A percentile compares a stretch with the other conserved stretches of the same genome.
Conservation (phyloP, 2,797 vertebrate genomes). For the Eremophila alpestris region DNA sequence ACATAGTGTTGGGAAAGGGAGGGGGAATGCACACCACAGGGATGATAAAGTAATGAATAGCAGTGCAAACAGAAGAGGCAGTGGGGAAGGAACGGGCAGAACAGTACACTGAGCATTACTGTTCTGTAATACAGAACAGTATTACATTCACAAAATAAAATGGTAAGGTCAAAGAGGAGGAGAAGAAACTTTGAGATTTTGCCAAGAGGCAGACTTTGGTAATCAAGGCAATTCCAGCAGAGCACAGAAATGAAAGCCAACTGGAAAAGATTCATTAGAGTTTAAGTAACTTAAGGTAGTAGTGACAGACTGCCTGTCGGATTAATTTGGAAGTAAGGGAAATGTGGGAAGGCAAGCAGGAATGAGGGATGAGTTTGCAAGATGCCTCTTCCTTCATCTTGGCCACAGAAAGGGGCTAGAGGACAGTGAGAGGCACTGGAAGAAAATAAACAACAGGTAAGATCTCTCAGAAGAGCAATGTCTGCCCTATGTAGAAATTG, state of each 20-base stretch:
- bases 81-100: not conserved
- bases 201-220: constrained; percentile 12
- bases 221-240: not conserved
- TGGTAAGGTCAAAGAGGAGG: not conserved
- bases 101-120: not conserved
- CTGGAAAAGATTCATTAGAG: constrained; percentile 7
- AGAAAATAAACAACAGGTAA: not conserved
- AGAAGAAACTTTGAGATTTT: constrained; percentile 21
- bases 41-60: not conserved
- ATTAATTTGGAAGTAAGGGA: not conserved
- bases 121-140: not conserved
- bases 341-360: not conserved
- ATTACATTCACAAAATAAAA: not conserved
- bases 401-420: not conserved
- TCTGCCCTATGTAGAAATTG: not conserved
- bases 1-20: not conserved
- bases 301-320: not conserved
- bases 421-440: not conserved
- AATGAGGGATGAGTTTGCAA: not conserved
- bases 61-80: constrained; percentile 14
- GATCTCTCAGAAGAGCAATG: not conserved
- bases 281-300: not conserved
- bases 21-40: not conserved
- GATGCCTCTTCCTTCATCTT: not conserved
- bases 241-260: not conserved